These are phyloP conservation scores for Chaunax sp. DNA, from an alignment of 2,797 vertebrate genomes.

Conservation along the genomic window DNA sequence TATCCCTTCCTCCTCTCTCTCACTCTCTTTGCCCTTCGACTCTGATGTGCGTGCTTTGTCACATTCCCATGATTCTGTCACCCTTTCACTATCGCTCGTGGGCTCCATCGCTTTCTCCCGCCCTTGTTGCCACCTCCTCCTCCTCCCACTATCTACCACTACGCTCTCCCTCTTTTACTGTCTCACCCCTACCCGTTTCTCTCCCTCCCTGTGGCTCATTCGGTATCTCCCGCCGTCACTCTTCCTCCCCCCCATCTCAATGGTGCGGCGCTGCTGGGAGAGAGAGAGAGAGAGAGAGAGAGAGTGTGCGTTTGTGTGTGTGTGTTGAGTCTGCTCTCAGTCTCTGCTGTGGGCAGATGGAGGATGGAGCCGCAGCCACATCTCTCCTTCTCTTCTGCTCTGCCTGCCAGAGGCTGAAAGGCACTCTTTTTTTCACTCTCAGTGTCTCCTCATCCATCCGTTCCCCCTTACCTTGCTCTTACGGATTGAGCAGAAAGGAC, in stretches of 20 bases:
- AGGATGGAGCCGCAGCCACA: conserved; percentile 88
- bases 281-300: conserved; percentile 16
- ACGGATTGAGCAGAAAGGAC: conserved; percentile 67
- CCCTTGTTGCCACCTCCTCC: conserved; percentile 56
- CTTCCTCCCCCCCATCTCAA: conserved; percentile 78
- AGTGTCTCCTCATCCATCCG: conserved; percentile 82
- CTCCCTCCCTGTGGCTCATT: conserved; percentile 69
- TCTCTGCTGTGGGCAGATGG: conserved; percentile 95
- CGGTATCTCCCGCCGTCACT: conserved; percentile 69
- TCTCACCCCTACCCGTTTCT: conserved; percentile 58
- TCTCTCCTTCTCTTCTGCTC: conserved; percentile 89
- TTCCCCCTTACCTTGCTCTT: conserved; percentile 65
- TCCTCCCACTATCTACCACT: conserved; percentile 35
- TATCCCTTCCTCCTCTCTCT: conserved; percentile 28
- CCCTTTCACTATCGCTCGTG: conserved; percentile 59
- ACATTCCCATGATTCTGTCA: conserved; percentile 73
- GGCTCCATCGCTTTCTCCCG: conserved; percentile 56
- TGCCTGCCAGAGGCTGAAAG: conserved; percentile 92
- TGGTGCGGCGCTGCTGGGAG: conserved; percentile 81
- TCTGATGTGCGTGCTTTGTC: conserved; percentile 74
- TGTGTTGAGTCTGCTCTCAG: conserved; percentile 91
- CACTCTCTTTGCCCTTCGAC: conserved; percentile 18
- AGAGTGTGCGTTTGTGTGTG: conserved; percentile 35
- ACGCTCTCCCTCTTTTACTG: conserved; percentile 54
- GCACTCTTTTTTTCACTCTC: conserved; percentile 77